These are phyloP conservation scores for Gambusia holbrooki DNA, from an alignment of 2,113 vertebrate species.

Conservation along the genomic window DNA sequence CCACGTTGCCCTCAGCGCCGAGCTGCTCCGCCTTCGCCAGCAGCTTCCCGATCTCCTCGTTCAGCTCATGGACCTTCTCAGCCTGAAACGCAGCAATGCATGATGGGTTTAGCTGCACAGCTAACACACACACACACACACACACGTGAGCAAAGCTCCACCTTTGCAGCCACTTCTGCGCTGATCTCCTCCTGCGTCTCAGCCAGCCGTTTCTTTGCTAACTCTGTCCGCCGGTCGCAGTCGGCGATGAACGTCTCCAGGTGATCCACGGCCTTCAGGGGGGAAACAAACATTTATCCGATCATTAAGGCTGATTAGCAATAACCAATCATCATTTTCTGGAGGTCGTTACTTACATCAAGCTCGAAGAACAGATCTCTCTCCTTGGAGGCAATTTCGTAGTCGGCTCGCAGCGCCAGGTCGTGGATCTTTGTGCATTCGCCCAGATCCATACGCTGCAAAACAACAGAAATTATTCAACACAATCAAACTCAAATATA, in stretches of 20 bases:
- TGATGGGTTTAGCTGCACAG: too few species aligned
- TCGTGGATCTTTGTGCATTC: constrained; percentile 99
- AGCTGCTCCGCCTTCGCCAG: constrained; percentile 97
- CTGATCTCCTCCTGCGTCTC: constrained; percentile 99
- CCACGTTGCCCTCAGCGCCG: constrained; percentile 97
- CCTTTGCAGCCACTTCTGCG: constrained; percentile 97
- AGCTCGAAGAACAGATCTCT: constrained; percentile 97
- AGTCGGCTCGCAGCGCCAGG: constrained; percentile 96
- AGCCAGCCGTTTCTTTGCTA: constrained; percentile 96
- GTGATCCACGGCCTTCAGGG: constrained; percentile 91
- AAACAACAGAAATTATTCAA: constrained; percentile 17
- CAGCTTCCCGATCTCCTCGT: constrained; percentile 98
- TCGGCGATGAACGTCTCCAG: constrained; percentile 97
- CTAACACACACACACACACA: too few species aligned
- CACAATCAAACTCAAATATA: neutral
- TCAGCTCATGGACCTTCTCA: constrained; percentile 97
- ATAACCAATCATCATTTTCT: neutral
- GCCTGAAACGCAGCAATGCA: constrained; percentile 79
- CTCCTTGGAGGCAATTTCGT: constrained; percentile 98
- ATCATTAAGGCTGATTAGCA: too few species aligned
- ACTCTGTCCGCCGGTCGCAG: constrained; percentile 95
- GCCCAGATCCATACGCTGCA: constrained; percentile 96
- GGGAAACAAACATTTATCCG: neutral
- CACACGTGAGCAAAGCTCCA: constrained; percentile 41
- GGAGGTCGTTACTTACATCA: constrained; percentile 87